Evolutionary conservation across 1,140 invertebrate species (phyloP), one percentile per base, ranked within the genome.

Genomic region (Philotrypesis tridentata): DNA sequence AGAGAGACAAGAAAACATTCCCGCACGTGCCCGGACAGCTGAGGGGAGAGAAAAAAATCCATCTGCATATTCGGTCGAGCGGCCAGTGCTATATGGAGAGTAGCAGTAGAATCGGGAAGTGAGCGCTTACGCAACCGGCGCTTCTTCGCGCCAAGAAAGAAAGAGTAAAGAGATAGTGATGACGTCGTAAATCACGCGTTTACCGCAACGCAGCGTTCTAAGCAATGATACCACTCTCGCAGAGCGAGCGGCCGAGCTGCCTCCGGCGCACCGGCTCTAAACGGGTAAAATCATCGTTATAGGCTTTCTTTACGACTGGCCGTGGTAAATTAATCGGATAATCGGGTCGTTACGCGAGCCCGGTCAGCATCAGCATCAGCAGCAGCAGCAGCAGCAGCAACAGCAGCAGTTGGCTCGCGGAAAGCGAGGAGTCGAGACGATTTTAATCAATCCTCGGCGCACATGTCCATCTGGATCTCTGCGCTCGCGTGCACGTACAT

Each of bases 381-480:
- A n/a, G n/a, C 40, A 43, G 17, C 12, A 43, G 40, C 12, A 14
- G 17, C 40, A 43, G 40, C 40, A 43, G 40, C 40, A 43, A 14
- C 40, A 43, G 40, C 40, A 9, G 37, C 37, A 43, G 25, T 17
- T 27, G 27, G 23, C 65, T 31, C 1, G 29, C 27, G 65, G 65
- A 68, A 68, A n/a, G n/a, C n/a, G n/a, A n/a, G n/a, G n/a, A n/a
- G n/a, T 68, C 65, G 65, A n/a, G 14, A 11, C 29, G 14, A 21
- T 70, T 70, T 70, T 70, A 70, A 70, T 70, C 67, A 70, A 70
- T 70, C 25, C 48, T 7, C 48, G 21, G 21, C 48, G 17, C 8
- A 70, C 2, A 17, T 33, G 29, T 70, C 21, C 7, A 7, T 68
- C 37, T 25, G 8, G 27, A n/a, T 4, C 7, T n/a, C n/a, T n/a